These are phyloP conservation scores for Propithecus coquereli DNA, from an alignment of 2,113 vertebrate genomes.

Conservation along the genomic window DNA sequence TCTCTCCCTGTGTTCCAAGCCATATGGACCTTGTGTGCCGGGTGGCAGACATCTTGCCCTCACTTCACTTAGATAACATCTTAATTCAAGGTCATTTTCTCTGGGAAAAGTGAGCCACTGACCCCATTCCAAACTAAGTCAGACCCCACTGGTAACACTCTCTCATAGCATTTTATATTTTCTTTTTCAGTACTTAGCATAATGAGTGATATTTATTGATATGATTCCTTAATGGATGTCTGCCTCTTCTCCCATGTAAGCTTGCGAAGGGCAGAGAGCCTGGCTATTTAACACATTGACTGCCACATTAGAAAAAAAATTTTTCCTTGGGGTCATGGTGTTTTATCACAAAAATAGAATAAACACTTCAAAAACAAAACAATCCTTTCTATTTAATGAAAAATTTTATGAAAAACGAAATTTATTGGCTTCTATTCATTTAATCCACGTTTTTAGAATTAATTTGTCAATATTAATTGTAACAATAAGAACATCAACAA, in stretches of 20 bases:
- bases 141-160: neutral
- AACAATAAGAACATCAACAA: too few relatives aligned
- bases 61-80: neutral
- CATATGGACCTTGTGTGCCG: neutral
- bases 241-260: neutral
- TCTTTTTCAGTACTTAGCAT: neutral
- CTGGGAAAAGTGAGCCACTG: neutral
- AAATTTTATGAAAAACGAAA: too few relatives aligned
- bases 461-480: too few relatives aligned
- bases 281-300: neutral
- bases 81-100: conserved; percentile 17
- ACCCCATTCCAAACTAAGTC: neutral
- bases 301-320: too few relatives aligned
- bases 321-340: too few relatives aligned
- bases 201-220: neutral
- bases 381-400: too few relatives aligned
- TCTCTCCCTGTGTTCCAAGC: neutral
- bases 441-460: too few relatives aligned
- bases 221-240: neutral
- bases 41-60: neutral
- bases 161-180: neutral
- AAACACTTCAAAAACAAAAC: too few relatives aligned
- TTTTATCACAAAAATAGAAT: too few relatives aligned
- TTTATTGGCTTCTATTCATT: too few relatives aligned
- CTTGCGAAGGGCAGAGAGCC: neutral